A percentile compares a stretch with the other conserved stretches of the same genome.
These are phyloP conservation scores for Malthinus seriepunctatus DNA, from an alignment of 2,888 invertebrate genomes.

Conservation along the genomic window DNA sequence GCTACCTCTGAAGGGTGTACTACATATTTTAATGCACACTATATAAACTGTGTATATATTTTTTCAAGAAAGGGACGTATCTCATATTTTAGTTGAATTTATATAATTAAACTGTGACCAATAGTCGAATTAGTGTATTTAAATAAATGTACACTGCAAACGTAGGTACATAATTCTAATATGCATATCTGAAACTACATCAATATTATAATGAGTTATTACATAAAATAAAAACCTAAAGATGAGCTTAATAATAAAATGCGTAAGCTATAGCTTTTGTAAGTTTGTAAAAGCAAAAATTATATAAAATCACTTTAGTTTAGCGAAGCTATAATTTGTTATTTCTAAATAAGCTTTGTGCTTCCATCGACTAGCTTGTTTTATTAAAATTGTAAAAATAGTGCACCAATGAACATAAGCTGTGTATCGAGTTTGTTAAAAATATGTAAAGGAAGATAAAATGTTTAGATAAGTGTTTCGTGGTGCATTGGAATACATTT, in stretches of 20 bases:
- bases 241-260: conserved; percentile 43
- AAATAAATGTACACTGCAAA: not conserved
- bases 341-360: conserved; percentile 29
- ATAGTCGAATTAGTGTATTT: conserved; percentile 1
- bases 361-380: conserved; percentile 20
- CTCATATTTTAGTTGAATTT: conserved; percentile 6
- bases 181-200: conserved; percentile 30
- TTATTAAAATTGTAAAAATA: not conserved
- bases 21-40: not conserved
- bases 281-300: conserved; percentile 43
- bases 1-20: no score
- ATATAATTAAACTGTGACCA: not conserved
- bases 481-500: conserved; percentile 24
- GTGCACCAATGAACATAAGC: conserved; percentile 13
- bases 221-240: conserved; percentile 36
- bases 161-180: conserved; percentile 16
- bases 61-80: not conserved
- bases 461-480: conserved; percentile 9
- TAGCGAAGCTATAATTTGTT: conserved; percentile 13
- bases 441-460: not conserved
- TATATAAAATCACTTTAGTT: conserved; percentile 29
- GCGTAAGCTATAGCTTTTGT: conserved; percentile 43
- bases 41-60: conserved; percentile 5
- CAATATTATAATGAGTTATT: conserved; percentile 19
- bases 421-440: not conserved